Base-by-base conservation (phyloP, 2,888 invertebrate species). In the Caenorhabditis sulstoni region DNA sequence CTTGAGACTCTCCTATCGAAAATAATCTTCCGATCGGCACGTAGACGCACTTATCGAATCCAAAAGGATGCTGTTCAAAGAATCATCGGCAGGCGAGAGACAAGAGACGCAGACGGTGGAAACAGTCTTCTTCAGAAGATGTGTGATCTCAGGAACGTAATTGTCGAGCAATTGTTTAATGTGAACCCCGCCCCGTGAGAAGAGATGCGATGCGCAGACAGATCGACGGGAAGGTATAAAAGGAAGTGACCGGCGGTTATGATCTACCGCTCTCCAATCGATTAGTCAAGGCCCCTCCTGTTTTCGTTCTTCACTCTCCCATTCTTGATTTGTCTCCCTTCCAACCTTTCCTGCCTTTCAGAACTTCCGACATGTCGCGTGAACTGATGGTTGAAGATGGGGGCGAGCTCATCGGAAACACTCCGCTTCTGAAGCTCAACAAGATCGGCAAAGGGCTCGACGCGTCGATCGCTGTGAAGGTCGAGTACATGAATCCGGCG, bases 401-500 rank as follows among this genome's bases (percentile, higher is more conserved):
- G 16, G 66, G 81, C 44, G 68, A 62, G 39, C 75, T 83, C 62
- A 83, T 88, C 64, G 88, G 88, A 8, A 85, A 88, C 68, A 88
- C 87, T 14, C 88, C 88, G 3, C 71, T 88, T 22, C 79, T 88
- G 14, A 79, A 81, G 39, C 79, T 88, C 50, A 88, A 86, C 67
- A 87, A 84, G 29, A 80, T 88, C 57, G 79, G 85, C 20, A 79
- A 84, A 50, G 87, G 70, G n/a, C 77, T 87, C 12, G 74, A 79
- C 3, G 88, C 86, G 1, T 80, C 64, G 45, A 86, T 87, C 35
- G 88, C 87, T 18, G 87, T 85, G 53, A 90, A 90, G 75, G 70
- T 90, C 29, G 90, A 90, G 62, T 90, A 87, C 79, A 74, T 87
- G 79, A 90, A 89, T 71, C 90, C 90, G 3, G 87, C 87, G 11